Evolutionary conservation across 2,797 vertebrate genomes (phyloP).

Genomic region (Cottoperca gobio): DNA sequence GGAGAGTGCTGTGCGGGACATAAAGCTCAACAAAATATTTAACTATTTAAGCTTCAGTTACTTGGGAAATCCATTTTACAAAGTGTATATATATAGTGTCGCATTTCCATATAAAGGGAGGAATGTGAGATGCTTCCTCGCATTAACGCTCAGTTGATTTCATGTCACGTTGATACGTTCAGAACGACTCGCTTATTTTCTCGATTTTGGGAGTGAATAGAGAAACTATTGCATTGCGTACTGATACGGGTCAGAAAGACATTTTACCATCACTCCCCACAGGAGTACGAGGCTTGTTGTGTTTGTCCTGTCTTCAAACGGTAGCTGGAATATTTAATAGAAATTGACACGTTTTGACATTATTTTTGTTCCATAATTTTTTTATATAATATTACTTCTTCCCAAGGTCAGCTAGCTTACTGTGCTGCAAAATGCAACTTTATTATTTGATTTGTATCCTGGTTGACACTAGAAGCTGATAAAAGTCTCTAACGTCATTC

Average conservation of each 20-base stretch:
- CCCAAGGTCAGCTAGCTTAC: neutral
- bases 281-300: neutral
- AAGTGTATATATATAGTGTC: too few relatives aligned
- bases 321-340: neutral
- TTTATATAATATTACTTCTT: neutral
- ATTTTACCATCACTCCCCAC: neutral
- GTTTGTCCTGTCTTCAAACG: neutral
- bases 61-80: too few relatives aligned
- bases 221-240: too few relatives aligned
- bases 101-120: too few relatives aligned
- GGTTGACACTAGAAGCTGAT: neutral
- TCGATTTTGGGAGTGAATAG: too few relatives aligned
- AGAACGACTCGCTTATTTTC: neutral
- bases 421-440: neutral
- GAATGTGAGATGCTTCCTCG: neutral
- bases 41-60: too few relatives aligned
- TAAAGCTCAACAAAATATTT: too few relatives aligned
- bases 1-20: too few relatives aligned
- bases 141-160: neutral
- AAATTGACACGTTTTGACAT: neutral
- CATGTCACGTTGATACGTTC: neutral
- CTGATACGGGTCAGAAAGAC: neutral
- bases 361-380: neutral
- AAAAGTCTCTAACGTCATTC: slow-evolving; percentile 11
- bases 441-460: slow-evolving; percentile 3